Evolutionary conservation across 2,888 invertebrate genomes (phyloP).

Genomic region (Amaurobius ferox): DNA sequence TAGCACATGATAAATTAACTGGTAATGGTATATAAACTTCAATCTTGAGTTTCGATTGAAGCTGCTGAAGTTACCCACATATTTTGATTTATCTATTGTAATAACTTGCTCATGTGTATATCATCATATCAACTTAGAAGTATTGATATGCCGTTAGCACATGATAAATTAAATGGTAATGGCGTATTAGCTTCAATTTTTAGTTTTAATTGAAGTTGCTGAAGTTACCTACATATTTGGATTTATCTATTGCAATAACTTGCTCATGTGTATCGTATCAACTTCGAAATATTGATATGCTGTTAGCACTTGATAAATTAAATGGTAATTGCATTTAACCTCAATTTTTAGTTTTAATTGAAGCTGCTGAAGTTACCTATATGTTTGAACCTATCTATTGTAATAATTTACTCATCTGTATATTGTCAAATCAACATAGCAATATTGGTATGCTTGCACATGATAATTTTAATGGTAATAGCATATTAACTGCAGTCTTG

Average conservation of each 20-base stretch:
- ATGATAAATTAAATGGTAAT: constrained; percentile 42
- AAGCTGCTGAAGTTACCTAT: constrained; percentile 49
- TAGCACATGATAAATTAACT: constrained; percentile 41
- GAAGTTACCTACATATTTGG: constrained; percentile 32
- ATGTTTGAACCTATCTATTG: neutral
- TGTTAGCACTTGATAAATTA: constrained; percentile 48
- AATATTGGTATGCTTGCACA: constrained; percentile 37
- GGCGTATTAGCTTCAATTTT: constrained; percentile 33
- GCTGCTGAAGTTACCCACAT: constrained; percentile 50
- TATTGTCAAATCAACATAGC: neutral
- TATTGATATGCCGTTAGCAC: constrained; percentile 42
- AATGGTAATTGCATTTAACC: constrained; percentile 31
- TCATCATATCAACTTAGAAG: neutral
- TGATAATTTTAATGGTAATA: constrained; percentile 37
- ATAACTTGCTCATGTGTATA: neutral
- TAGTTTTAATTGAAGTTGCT: constrained; percentile 49
- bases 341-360: constrained; percentile 34
- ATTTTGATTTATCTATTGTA: neutral
- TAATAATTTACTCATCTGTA: neutral
- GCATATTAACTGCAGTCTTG: constrained; percentile 29
- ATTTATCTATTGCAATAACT: neutral
- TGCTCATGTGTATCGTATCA: neutral
- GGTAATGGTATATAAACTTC: constrained; percentile 34
- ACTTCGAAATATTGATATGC: constrained; percentile 25
- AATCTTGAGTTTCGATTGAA: constrained; percentile 36